Evolutionary conservation across 2,888 invertebrate species (phyloP).

Genomic region (Siphlonurus alternatus): DNA sequence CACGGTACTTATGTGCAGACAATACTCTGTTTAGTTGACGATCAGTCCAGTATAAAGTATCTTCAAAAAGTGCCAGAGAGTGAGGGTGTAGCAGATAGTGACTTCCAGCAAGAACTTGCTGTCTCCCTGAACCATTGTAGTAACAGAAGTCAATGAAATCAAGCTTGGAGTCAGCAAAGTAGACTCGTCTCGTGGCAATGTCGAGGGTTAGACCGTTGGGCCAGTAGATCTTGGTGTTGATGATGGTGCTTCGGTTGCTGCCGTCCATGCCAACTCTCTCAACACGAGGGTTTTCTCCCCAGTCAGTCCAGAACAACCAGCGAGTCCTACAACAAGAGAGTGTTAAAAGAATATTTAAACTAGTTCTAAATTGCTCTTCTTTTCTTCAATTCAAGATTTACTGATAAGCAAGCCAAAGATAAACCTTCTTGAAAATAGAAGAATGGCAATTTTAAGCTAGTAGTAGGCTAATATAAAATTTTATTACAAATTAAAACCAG

Average conservation of each 20-base stretch:
- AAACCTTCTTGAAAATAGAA: too few relatives aligned
- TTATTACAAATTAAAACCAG: too few relatives aligned
- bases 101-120: slow-evolving; percentile 66
- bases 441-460: too few relatives aligned
- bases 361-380: too few relatives aligned
- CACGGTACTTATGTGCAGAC: slow-evolving; percentile 83
- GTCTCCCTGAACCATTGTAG: slow-evolving; percentile 82
- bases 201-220: slow-evolving; percentile 96
- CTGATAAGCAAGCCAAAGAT: too few relatives aligned
- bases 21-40: slow-evolving; percentile 77
- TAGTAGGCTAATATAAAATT: too few relatives aligned
- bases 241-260: slow-evolving; percentile 61
- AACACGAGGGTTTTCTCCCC: slow-evolving; percentile 94
- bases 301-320: slow-evolving; percentile 97
- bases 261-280: slow-evolving; percentile 97
- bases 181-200: slow-evolving; percentile 78
- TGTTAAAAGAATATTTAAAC: slow-evolving; percentile 9
- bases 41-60: slow-evolving; percentile 94
- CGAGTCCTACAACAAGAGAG: slow-evolving; percentile 40
- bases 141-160: slow-evolving; percentile 97
- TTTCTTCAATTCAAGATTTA: too few relatives aligned
- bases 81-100: slow-evolving; percentile 93
- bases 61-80: slow-evolving; percentile 87
- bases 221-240: slow-evolving; percentile 93
- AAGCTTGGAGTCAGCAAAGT: slow-evolving; percentile 93